phyloP scores from a whole-genome alignment of 1,140 invertebrate genomes.

The Saccostrea echinata region DNA sequence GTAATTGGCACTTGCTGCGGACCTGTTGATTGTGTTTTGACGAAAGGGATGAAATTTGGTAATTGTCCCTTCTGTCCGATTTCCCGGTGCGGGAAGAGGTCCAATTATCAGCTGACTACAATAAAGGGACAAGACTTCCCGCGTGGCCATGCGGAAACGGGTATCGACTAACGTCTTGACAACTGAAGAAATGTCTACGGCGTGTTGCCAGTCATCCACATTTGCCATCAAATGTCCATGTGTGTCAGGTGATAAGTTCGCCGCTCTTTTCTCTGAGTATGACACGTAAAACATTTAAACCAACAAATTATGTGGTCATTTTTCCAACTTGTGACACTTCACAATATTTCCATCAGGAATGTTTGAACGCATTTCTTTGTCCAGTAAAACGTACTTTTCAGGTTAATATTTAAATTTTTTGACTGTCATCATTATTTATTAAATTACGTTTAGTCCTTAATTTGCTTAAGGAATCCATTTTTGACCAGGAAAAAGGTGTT shows the following conservation, averaged over 20 bases:
- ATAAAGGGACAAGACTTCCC: slow-evolving; percentile 15
- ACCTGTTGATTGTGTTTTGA: slow-evolving; percentile 13
- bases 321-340: slow-evolving; percentile 15
- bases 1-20: slow-evolving; percentile 5
- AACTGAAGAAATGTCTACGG: slow-evolving; percentile 29
- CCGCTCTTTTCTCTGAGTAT: slow-evolving; percentile 11
- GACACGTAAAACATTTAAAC: slow-evolving; percentile 29
- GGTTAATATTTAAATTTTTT: neutral
- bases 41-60: slow-evolving; percentile 21
- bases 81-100: slow-evolving; percentile 28
- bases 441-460: too few species aligned
- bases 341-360: neutral
- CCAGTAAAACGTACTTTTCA: neutral
- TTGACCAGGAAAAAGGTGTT: too few species aligned
- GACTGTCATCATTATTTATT: too few species aligned
- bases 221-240: slow-evolving; percentile 20
- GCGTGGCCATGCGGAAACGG: slow-evolving; percentile 11
- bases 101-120: slow-evolving; percentile 29
- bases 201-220: slow-evolving; percentile 14
- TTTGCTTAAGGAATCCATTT: too few species aligned
- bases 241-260: slow-evolving; percentile 27
- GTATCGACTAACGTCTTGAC: slow-evolving; percentile 38
- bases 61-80: slow-evolving; percentile 30
- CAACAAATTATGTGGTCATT: slow-evolving; percentile 27
- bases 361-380: neutral